Percentiles rank a stretch among this genome's conserved stretches.
Conservation (phyloP, 2,888 invertebrate species). For the Hydropsyche betteni region DNA sequence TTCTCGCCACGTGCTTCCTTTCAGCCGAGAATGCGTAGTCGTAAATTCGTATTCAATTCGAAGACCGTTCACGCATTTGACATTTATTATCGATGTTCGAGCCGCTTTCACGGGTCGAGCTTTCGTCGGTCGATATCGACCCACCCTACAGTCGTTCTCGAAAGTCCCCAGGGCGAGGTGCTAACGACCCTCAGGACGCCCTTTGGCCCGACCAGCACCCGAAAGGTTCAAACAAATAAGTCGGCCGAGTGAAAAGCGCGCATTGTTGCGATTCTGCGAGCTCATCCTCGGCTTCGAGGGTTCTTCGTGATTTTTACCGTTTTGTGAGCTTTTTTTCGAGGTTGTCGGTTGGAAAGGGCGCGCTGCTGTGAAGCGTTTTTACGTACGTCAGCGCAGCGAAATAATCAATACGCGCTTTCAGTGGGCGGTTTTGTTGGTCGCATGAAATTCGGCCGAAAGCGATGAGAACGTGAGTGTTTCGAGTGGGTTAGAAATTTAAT, state of each 20-base stretch:
- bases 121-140: neutral
- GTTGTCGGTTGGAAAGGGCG: neutral
- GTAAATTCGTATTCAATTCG: slow-evolving; percentile 24
- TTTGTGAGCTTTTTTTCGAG: neutral
- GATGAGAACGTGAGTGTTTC: no score
- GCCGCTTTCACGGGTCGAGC: neutral
- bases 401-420: slow-evolving; percentile 2
- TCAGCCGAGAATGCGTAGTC: neutral
- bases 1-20: slow-evolving; percentile 4
- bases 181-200: slow-evolving; percentile 34
- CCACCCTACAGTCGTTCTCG: neutral
- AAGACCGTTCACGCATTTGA: slow-evolving; percentile 22
- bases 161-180: slow-evolving; percentile 28
- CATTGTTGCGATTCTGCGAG: slow-evolving; percentile 19
- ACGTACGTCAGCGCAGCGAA: neutral
- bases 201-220: neutral
- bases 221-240: neutral
- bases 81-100: slow-evolving; percentile 21
- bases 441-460: no score
- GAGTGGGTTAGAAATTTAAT: no score
- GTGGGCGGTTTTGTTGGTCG: no score
- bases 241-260: neutral
- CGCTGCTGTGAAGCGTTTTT: neutral
- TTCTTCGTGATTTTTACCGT: neutral
- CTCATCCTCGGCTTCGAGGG: neutral